Base-by-base conservation (phyloP, 2,888 invertebrate genomes). In the Cephalotes varians region DNA sequence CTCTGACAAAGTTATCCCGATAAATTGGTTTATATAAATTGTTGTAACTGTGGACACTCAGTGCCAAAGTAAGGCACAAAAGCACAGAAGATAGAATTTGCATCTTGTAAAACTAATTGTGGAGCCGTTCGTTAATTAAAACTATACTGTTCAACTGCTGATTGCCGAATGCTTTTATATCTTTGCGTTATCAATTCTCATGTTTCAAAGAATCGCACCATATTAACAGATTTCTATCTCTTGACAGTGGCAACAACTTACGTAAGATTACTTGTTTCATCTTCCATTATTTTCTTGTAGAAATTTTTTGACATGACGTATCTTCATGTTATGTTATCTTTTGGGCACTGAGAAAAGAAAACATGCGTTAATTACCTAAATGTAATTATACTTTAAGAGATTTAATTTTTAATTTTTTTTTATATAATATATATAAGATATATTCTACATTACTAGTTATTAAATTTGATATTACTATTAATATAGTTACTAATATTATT, bases 1-100 rank as follows among this genome's bases (percentile, higher is more conserved):
- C 93, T 18, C 86, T 58, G 5, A 69, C 21, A 9, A 92, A 37
- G 3, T 40, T 12, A 40, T 40, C 12, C 40, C 3, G 47, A 47
- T 47, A 18, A 47, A 1, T n/a, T 9, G n/a, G n/a, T n/a, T n/a
- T n/a, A n/a, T n/a, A n/a, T n/a, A n/a, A 12, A 21, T 9, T 49
- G 0, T 83, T 10, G 86, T 73, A 51, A 44, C 56, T 88, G 25
- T 72, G 84, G 15, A 84, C 77, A 21, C n/a, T n/a, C n/a, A n/a
- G n/a, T n/a, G 88, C 72, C 77, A 92, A 25, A 0, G 85, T 86
- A 0, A 93, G 67, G 72, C 92, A 91, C 37, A 88, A 58, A 47
- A 87, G 34, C 10, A 85, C 79, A 31, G 87, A 76, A 34, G 82
- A 7, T 37, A 44, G 49, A 2, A 40, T 44, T 10, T 84, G 82